A percentile compares a stretch with the other conserved stretches of the same genome.
These are phyloP conservation scores for Atta cephalotes DNA, from an alignment of 1,140 invertebrate genomes.

Conservation along the genomic window DNA sequence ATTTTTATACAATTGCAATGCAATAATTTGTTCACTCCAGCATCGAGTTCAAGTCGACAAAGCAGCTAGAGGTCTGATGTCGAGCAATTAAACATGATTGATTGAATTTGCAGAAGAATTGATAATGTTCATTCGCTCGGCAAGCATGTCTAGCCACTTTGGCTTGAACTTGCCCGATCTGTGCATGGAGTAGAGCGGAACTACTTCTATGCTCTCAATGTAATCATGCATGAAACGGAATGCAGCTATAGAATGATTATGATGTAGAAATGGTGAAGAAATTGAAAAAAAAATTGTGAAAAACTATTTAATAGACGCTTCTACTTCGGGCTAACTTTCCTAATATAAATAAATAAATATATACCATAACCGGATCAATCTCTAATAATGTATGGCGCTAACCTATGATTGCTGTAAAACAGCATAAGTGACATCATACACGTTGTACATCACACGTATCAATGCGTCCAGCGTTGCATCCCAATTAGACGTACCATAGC, in stretches of 20 bases:
- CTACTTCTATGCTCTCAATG: no score
- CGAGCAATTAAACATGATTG: no score
- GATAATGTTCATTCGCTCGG: no score
- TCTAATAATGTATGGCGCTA: conserved; percentile 83
- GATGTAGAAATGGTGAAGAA: conserved; percentile 55
- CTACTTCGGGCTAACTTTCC: conserved; percentile 64
- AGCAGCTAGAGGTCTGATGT: no score
- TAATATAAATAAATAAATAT: conserved; percentile 72
- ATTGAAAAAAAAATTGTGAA: conserved; percentile 23
- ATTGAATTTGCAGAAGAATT: no score
- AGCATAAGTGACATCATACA: conserved; percentile 80
- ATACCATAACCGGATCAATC: conserved; percentile 82
- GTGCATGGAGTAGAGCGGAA: no score
- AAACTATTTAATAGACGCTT: conserved; percentile 60
- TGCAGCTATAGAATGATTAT: background rate
- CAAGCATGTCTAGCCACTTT: no score
- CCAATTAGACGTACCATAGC: conserved; percentile 85
- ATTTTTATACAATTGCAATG: no score
- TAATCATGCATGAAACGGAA: conserved; percentile 60
- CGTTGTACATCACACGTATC: conserved; percentile 84
- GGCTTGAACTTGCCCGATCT: no score
- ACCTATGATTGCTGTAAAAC: conserved; percentile 86
- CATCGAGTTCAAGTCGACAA: no score
- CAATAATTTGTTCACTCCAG: no score
- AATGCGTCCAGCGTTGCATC: conserved; percentile 85